These are phyloP conservation scores for Dendronephthya gigantea DNA, from an alignment of 64 coral and sea anemone genomes.

Conservation along the genomic window DNA sequence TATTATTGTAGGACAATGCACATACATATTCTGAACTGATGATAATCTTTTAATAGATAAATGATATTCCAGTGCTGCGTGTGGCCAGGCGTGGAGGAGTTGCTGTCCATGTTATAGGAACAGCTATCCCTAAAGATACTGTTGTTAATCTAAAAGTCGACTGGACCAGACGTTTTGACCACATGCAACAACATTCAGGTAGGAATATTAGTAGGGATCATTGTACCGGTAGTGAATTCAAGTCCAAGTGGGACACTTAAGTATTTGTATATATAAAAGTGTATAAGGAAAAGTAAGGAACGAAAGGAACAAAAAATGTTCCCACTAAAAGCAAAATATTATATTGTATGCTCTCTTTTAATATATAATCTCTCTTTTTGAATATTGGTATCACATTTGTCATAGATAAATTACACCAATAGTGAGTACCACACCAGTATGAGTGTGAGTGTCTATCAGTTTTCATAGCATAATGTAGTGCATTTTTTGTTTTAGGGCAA, in stretches of 20 bases:
- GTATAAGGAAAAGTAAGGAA: no score
- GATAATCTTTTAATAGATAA: conserved; percentile 40
- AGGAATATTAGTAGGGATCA: no score
- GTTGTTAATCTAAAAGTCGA: conserved; percentile 60
- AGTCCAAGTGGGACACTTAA: neutral
- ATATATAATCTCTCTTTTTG: no score
- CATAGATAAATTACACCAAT: no score
- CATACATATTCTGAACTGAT: no score
- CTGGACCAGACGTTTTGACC: conserved; percentile 88
- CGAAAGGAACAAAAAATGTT: no score
- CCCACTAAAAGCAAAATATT: no score
- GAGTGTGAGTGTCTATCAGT: neutral
- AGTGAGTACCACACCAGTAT: no score
- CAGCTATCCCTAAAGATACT: conserved; percentile 49
- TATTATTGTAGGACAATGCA: no score
- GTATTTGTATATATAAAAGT: no score
- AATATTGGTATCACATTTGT: no score
- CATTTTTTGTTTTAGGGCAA: conserved; percentile 57
- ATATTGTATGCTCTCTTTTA: no score
- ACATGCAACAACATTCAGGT: conserved; percentile 99
- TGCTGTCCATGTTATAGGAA: conserved; percentile 57
- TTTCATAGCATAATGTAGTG: neutral
- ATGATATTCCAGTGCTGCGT: conserved; percentile 68
- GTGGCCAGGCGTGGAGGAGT: conserved; percentile 44
- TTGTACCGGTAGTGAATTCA: neutral